Percentiles rank a stretch among this genome's conserved stretches.
phyloP scores from a whole-genome alignment of 2,888 invertebrate species.

The Lacanobia wlatinum region DNA sequence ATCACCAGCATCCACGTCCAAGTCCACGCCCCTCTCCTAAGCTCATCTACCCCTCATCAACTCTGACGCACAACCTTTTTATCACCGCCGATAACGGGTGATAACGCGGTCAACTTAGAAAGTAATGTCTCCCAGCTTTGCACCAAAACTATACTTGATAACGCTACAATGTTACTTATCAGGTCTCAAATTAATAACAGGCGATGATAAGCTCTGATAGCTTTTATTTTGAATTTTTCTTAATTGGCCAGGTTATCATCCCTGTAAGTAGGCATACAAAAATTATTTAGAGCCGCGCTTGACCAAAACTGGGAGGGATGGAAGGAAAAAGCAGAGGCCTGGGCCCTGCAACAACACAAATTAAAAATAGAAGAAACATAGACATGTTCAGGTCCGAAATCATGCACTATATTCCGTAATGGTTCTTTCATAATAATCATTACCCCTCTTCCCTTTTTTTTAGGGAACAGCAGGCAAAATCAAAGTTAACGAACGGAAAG shows the following conservation, averaged over 20 bases:
- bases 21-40: slow-evolving; percentile 7
- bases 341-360: not conserved
- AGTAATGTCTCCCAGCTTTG: not conserved
- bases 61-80: slow-evolving; percentile 1
- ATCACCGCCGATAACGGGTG: slow-evolving; percentile 2
- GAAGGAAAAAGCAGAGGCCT: not conserved
- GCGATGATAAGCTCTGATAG: slow-evolving; percentile 17
- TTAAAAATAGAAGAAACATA: not conserved
- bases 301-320: not conserved
- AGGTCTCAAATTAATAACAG: slow-evolving; percentile 30
- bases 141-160: slow-evolving; percentile 13
- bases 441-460: too few species aligned
- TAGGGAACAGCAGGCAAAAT: too few species aligned
- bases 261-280: not conserved
- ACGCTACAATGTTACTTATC: slow-evolving; percentile 38
- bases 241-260: not conserved
- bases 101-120: slow-evolving; percentile 7
- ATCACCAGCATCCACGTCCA: not conserved
- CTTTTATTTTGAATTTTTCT: slow-evolving; percentile 7
- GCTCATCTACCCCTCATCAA: not conserved
- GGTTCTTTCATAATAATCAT: too few species aligned
- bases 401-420: too few species aligned
- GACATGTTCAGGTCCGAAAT: not conserved
- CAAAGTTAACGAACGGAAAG: too few species aligned
- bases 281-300: not conserved